Percentiles rank a stretch among this genome's conserved stretches.
Evolutionary conservation across 2,888 invertebrate species (phyloP).

Genomic region (Tholera decimalis): DNA sequence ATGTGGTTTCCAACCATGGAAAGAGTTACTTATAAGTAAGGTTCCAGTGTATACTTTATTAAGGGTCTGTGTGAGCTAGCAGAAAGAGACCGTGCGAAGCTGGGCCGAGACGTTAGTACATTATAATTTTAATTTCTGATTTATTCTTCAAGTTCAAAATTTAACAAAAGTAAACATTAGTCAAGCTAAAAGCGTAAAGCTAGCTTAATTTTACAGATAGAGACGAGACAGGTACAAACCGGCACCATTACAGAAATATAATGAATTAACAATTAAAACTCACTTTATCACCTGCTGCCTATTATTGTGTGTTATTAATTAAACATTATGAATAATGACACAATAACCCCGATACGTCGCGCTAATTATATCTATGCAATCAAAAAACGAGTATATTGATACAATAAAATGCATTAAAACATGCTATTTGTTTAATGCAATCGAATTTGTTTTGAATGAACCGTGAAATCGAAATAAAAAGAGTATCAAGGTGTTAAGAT

Average conservation of each 20-base stretch:
- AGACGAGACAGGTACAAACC: constrained; percentile 11
- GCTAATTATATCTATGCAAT: constrained; percentile 47
- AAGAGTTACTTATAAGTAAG: no score
- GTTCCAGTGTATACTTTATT: no score
- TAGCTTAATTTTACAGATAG: background rate
- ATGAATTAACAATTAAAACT: background rate
- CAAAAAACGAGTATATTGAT: background rate
- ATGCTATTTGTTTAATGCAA: background rate
- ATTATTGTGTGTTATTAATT: constrained; percentile 34
- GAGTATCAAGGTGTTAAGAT: background rate
- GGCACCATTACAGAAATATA: constrained; percentile 9
- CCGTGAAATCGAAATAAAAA: background rate
- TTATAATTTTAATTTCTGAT: no score
- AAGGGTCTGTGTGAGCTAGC: no score
- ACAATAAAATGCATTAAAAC: constrained; percentile 1
- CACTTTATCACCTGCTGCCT: background rate
- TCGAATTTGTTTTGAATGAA: background rate
- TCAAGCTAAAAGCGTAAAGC: background rate
- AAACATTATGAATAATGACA: constrained; percentile 42
- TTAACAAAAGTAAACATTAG: background rate
- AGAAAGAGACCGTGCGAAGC: no score
- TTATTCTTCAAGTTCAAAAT: no score
- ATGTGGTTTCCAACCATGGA: no score
- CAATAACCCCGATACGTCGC: constrained; percentile 8
- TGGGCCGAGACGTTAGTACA: no score